Evolutionary conservation across 2,888 invertebrate genomes (phyloP).

Genomic region (Andrena minutula): DNA sequence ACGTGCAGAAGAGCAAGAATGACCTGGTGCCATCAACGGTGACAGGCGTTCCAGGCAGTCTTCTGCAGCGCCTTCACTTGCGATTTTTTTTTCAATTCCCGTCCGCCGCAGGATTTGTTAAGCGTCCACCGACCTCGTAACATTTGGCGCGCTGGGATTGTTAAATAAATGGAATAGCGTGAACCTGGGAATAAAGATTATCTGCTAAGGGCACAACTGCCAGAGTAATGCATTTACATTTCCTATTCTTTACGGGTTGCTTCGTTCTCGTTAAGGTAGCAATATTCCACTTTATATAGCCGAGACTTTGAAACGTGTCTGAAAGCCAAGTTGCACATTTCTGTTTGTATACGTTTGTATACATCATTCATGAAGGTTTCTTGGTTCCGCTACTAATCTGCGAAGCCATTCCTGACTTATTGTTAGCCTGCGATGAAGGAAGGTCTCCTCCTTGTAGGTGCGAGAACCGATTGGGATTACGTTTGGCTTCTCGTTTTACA

Average conservation of each 20-base stretch:
- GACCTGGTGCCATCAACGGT: conserved; percentile 44
- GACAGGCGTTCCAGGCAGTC: conserved; percentile 24
- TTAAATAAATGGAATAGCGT: no score
- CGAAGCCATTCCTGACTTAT: conserved; percentile 58
- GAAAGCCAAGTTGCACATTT: conserved; percentile 30
- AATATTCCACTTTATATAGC: no score
- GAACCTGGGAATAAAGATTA: no score
- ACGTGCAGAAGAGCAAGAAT: conserved; percentile 62
- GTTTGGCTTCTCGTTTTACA: conserved; percentile 65
- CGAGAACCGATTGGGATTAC: conserved; percentile 65
- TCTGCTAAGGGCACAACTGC: no score
- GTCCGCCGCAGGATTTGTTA: background rate
- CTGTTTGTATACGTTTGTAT: conserved; percentile 27
- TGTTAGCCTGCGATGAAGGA: conserved; percentile 54
- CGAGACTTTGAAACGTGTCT: no score
- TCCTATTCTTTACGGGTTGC: no score
- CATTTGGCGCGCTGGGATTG: no score
- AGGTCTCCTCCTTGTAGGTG: conserved; percentile 48
- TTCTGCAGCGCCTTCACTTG: background rate
- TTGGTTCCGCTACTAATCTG: conserved; percentile 47
- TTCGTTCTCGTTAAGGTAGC: no score
- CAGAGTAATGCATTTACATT: no score
- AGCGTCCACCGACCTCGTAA: background rate
- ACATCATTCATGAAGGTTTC: conserved; percentile 39
- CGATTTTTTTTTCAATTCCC: background rate